phyloP scores from a whole-genome alignment of 2,113 vertebrate species.

The Syngnathus floridae region DNA sequence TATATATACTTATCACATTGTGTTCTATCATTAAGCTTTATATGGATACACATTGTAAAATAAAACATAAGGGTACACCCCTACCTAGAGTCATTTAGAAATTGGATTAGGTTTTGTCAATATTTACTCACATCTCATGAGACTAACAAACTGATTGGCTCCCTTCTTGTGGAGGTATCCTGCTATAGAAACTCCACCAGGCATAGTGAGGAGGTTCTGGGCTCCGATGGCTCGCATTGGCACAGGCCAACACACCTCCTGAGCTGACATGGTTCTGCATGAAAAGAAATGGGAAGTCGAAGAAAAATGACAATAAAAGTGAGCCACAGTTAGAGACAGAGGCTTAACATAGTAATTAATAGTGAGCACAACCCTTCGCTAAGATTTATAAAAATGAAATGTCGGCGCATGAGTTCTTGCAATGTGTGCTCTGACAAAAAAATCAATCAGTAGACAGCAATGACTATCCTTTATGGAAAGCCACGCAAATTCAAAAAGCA shows the following conservation, averaged over 20 bases:
- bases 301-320: background rate
- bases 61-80: too few relatives aligned
- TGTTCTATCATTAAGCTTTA: too few relatives aligned
- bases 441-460: background rate
- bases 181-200: constrained; percentile 81
- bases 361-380: background rate
- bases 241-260: constrained; percentile 82
- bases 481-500: too few relatives aligned
- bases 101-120: background rate
- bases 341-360: background rate
- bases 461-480: background rate
- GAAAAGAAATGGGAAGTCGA: background rate
- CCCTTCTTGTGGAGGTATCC: constrained; percentile 98
- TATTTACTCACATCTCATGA: constrained; percentile 85
- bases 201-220: constrained; percentile 96
- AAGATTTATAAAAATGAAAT: background rate
- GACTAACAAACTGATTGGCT: constrained; percentile 86
- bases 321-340: background rate
- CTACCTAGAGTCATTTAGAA: background rate
- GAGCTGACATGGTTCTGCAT: constrained; percentile 80
- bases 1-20: too few relatives aligned
- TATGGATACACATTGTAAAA: too few relatives aligned
- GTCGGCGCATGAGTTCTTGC: background rate
- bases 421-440: background rate
- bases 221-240: constrained; percentile 97